Conservation (phyloP, 1,140 invertebrate species). For the Ostrea denselamellosa region DNA sequence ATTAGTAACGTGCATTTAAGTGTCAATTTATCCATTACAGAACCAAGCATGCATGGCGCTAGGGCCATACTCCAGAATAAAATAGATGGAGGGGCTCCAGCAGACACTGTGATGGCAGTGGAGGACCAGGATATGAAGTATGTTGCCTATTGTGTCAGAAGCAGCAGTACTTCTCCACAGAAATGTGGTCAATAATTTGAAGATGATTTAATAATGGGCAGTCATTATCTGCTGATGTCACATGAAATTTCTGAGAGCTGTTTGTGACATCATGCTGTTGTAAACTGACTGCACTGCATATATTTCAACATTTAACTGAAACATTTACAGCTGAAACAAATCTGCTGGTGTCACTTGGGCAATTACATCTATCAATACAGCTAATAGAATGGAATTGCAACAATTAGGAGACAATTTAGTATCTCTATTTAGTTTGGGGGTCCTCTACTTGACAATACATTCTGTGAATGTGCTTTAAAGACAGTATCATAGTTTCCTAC, state of each 20-base stretch:
- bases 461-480: no score
- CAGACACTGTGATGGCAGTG: not conserved
- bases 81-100: not conserved
- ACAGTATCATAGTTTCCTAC: no score
- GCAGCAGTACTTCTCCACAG: not conserved
- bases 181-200: not conserved
- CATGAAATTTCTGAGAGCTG: not conserved
- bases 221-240: not conserved
- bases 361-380: not conserved
- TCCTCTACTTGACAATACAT: no score
- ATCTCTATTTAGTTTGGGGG: not conserved
- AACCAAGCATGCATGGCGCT: not conserved
- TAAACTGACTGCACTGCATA: not conserved
- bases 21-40: conserved; percentile 28
- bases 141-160: not conserved
- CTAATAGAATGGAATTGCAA: not conserved
- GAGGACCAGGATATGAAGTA: conserved; percentile 23
- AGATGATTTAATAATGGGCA: not conserved
- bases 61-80: not conserved
- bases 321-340: not conserved
- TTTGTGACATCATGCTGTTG: not conserved
- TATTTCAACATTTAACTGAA: not conserved
- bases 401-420: not conserved
- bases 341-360: not conserved
- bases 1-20: conserved; percentile 2